Evolutionary conservation across 2,888 invertebrate genomes (phyloP), one percentile per base, ranked within the genome.

Genomic region (Noctua pronuba): DNA sequence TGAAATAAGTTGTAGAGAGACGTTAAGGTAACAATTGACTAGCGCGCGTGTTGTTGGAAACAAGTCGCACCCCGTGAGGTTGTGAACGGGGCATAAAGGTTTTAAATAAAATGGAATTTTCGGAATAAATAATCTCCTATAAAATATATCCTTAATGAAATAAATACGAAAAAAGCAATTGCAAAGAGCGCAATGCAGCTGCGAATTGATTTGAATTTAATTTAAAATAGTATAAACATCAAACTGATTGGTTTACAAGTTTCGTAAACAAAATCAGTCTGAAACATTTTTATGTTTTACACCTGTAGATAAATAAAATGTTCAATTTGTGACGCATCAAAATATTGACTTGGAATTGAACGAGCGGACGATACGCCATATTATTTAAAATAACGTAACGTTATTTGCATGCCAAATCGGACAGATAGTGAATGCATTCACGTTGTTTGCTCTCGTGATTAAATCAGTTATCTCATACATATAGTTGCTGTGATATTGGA

Each of bases 181-280:
- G 16, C 62, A 5, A 44, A 73, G 16, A 73, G 18, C 31, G 28
- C 70, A 79, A 52, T 75, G n/a, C 66, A 78, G 60, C 44, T 67
- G 38, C 24, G 28, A 52, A 84, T 75, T 77, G n/a, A 84, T 64
- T 74, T 69, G 18, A 74, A 77, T 78, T 84, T 66, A 73, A 82
- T 81, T 83, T 65, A 81, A 86, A 86, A 82, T 44, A 74, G 82
- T 73, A 41, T 65, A 84, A 88, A 88, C 72, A 77, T n/a, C 13
- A 38, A 18, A 13, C 41, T 77, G 85, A 88, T 87, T 79, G 86
- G 68, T 82, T 82, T 79, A 86, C 58, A 82, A 80, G 66, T 70
- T 77, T 44, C 31, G 85, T 66, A 86, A 62, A 87, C 69, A 88
- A 79, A 70, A 62, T 67, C 66, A 66, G 52, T 66, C 67, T 76